Evolutionary conservation across 2,113 vertebrate species (phyloP).

Genomic region (Cryptoleucopteryx plumbea): DNA sequence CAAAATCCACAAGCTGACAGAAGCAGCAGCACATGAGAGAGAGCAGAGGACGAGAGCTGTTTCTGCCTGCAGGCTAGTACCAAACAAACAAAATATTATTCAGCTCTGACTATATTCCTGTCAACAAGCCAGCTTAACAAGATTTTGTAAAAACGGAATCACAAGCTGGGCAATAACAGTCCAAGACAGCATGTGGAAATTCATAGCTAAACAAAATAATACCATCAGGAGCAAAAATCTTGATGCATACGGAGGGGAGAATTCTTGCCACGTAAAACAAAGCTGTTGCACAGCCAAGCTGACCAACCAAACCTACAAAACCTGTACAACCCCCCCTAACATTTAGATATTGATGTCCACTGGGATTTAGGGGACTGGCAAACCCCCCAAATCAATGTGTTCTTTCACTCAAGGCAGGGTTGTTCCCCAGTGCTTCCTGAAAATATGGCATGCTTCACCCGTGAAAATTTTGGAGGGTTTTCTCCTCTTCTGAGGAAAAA

Average conservation of each 20-base stretch:
- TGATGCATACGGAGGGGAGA: fast-evolving
- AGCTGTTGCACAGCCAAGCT: not conserved
- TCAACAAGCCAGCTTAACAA: not conserved
- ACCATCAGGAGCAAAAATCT: not conserved
- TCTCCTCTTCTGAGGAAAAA: not conserved
- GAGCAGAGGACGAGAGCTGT: not conserved
- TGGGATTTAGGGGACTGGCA: not conserved
- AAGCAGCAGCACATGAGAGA: not conserved
- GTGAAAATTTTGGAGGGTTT: not conserved
- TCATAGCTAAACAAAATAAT: not conserved
- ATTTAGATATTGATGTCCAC: not conserved
- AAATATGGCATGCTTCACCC: not conserved
- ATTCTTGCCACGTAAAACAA: not conserved
- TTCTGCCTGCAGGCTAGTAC: not conserved
- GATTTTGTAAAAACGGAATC: not conserved
- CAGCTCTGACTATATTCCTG: not conserved
- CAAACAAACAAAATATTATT: not conserved
- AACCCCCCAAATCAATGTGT: not conserved
- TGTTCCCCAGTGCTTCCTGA: not conserved
- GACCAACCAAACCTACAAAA: not conserved
- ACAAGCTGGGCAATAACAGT: not conserved
- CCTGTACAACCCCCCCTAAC: not conserved
- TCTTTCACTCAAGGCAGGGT: not conserved
- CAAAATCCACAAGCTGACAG: not conserved
- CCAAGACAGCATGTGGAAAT: not conserved